Evolutionary conservation across 2,113 vertebrate species (phyloP), one percentile per base, ranked within the genome.

Genomic region (Ceuthmochares aereus): DNA sequence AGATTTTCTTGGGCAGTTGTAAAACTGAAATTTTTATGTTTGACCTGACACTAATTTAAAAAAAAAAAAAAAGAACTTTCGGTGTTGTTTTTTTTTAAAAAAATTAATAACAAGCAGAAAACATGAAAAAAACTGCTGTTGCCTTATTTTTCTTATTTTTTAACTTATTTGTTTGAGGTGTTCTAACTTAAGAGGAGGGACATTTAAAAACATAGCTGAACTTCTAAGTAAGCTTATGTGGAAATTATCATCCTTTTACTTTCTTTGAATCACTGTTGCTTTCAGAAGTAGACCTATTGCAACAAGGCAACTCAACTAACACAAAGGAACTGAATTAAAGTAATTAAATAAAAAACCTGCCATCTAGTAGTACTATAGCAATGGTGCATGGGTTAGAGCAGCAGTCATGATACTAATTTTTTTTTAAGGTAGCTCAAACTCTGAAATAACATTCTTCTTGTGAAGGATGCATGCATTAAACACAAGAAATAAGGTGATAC

Each of bases 331-430:
- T 18, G 36, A 64, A 47, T 11, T 49, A 75, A 68, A 3, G 12
- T 32, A 26, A 40, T 70, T 62, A 21, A 59, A 54, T 49, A 20
- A 26, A 27, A 37, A 70, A 59, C 14, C 7, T 56, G 36, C 3
- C 8, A 18, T 14, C 25, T 51, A 27, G 5, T 52, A 47, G 54
- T 58, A 11, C 9, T 34, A 4, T 26, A 59, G 4, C 6, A 29
- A 5, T 47, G 34, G 9, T 22, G 4, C 37, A 1, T 2, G 2
- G 3, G 2, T 7, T 12, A 55, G 5, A 80, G 4, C 16, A 78
- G 4, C 51, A 72, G 22, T 6, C 3, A 34, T 62, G 34, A 25
- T 29, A 27, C 3, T 0, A 8, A 60, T 70, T 56, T 15, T 67
- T n/a, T n/a, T 54, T 45, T n/a, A 43, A 7, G 16, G 6, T 20